Evolutionary conservation across 53 echinoderm and acorn worm genomes (phyloP).

Genomic region (Mesocentrotus franciscanus): DNA sequence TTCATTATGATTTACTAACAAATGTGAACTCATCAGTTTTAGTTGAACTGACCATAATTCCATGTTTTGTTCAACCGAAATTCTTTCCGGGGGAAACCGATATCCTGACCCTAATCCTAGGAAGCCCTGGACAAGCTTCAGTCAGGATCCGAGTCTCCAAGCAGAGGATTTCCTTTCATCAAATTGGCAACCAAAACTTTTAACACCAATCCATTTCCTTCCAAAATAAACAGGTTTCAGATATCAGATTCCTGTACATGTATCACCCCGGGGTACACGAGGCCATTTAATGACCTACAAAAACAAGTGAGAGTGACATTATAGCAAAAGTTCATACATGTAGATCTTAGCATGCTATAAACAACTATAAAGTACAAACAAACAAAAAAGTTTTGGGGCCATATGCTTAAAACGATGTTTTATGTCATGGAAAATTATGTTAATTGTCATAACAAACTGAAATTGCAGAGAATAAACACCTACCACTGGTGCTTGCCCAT

Average conservation of each 20-base stretch:
- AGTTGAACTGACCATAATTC: neutral
- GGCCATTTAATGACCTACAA: neutral
- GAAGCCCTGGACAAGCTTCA: neutral
- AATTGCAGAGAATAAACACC: too few species aligned
- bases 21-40: neutral
- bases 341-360: too few species aligned
- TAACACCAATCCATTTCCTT: constrained; percentile 21
- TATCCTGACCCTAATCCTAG: neutral
- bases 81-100: neutral
- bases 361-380: too few species aligned
- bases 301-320: neutral
- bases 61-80: neutral
- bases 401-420: too few species aligned
- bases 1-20: neutral
- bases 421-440: too few species aligned
- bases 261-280: neutral
- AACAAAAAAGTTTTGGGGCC: too few species aligned
- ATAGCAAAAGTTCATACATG: neutral
- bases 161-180: constrained; percentile 23
- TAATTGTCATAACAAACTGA: too few species aligned
- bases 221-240: neutral
- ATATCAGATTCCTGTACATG: neutral
- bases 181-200: constrained; percentile 8
- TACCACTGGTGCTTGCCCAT: too few species aligned
- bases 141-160: neutral